These are phyloP conservation scores for Protonemura montana DNA, from an alignment of 2,888 invertebrate genomes.

Conservation along the genomic window DNA sequence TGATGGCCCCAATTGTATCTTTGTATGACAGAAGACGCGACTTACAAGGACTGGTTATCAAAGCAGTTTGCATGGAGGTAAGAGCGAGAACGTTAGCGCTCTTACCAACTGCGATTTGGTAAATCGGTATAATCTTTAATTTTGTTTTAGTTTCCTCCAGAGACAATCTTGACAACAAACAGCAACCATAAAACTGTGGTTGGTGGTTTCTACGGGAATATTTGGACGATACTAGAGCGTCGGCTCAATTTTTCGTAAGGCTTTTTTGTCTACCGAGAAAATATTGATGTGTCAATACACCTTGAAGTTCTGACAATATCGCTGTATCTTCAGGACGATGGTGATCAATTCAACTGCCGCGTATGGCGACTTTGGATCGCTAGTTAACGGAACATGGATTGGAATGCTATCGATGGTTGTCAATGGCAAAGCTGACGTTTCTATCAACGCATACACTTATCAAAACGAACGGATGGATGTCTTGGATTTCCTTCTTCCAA, in stretches of 20 bases:
- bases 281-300: too few relatives aligned
- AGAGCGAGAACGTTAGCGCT: too few relatives aligned
- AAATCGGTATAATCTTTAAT: too few relatives aligned
- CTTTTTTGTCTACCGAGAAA: neutral
- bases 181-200: neutral
- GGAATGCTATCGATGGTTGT: neutral
- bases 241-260: constrained; percentile 8
- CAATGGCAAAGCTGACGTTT: neutral
- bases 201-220: neutral
- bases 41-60: neutral
- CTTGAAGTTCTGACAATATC: too few relatives aligned
- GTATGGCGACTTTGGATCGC: neutral
- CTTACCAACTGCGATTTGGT: too few relatives aligned
- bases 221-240: neutral
- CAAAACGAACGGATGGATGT: neutral
- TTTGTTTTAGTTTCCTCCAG: neutral
- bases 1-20: neutral
- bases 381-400: neutral
- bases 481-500: neutral
- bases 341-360: neutral
- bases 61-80: neutral
- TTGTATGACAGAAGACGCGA: constrained; percentile 15
- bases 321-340: neutral
- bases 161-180: neutral
- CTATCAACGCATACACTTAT: neutral